These are phyloP conservation scores for Plotosus lineatus DNA, from an alignment of 2,113 vertebrate species.

Conservation along the genomic window DNA sequence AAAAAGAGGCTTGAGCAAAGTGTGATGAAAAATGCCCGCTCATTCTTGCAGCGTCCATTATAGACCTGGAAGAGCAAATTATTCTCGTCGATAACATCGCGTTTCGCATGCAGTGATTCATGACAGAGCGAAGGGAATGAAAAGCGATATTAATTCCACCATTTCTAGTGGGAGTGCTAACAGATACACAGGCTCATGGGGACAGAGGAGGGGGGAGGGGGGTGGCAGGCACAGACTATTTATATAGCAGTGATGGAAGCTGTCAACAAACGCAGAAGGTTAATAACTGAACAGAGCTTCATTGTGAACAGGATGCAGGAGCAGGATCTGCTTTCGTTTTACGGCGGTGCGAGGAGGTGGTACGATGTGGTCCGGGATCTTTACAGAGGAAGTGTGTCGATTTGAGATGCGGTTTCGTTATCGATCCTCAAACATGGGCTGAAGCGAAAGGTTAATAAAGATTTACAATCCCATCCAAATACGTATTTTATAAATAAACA, in stretches of 20 bases:
- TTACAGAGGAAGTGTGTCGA: not conserved
- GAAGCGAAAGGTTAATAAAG: not conserved
- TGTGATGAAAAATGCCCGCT: not conserved
- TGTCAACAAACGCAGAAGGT: conserved; percentile 42
- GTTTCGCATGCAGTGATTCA: conserved; percentile 55
- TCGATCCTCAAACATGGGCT: not conserved
- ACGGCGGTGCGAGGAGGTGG: not conserved
- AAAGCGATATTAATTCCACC: conserved; percentile 45
- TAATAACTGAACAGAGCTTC: conserved; percentile 52
- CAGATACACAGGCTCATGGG: conserved; percentile 52
- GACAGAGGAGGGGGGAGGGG: not conserved
- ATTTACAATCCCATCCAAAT: not conserved
- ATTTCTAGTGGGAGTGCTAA: conserved; percentile 44
- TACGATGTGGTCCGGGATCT: not conserved
- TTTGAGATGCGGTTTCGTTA: not conserved
- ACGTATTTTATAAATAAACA: not conserved
- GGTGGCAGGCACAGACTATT: conserved; percentile 47
- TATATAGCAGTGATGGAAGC: conserved; percentile 56
- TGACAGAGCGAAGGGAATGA: conserved; percentile 52
- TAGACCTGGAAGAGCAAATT: conserved; percentile 50
- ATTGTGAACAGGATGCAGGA: conserved; percentile 50
- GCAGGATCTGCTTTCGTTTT: not conserved
- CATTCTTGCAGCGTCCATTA: conserved; percentile 33
- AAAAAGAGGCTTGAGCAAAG: conserved; percentile 28
- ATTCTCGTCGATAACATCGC: conserved; percentile 48